phyloP scores from a whole-genome alignment of 1,140 invertebrate genomes.

The Lepidotrigona ventralis region DNA sequence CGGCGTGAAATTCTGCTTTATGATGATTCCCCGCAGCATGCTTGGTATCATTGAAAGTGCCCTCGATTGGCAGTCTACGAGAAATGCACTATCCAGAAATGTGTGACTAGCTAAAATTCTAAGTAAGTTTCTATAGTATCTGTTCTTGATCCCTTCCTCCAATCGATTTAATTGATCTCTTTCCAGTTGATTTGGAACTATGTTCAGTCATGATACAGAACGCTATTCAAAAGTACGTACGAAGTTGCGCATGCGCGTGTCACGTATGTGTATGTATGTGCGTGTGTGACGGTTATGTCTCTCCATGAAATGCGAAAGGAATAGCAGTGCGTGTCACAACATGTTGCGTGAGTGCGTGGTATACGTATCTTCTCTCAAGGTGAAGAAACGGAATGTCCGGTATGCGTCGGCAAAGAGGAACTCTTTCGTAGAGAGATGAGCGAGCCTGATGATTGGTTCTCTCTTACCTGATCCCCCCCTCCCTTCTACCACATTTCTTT shows the following conservation, averaged over 20 bases:
- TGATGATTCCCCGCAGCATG: conserved; percentile 6
- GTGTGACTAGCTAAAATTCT: not conserved
- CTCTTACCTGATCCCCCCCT: conserved; percentile 27
- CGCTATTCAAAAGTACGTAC: not conserved
- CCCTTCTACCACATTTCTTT: conserved; percentile 19
- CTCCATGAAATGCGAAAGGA: conserved; percentile 18
- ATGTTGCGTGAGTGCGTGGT: conserved; percentile 34
- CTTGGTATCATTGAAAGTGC: conserved; percentile 13
- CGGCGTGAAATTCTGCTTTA: conserved; percentile 16
- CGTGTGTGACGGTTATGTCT: not conserved
- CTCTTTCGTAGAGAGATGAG: conserved; percentile 53
- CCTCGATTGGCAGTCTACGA: not conserved
- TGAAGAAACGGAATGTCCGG: conserved; percentile 67
- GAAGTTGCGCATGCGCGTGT: too few species aligned
- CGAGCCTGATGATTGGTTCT: conserved; percentile 57
- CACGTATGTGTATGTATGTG: not conserved
- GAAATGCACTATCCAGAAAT: not conserved
- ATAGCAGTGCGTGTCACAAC: conserved; percentile 21
- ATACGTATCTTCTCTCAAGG: conserved; percentile 63
- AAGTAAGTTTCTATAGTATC: not conserved
- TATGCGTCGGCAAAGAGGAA: conserved; percentile 62
- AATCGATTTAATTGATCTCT: not conserved
- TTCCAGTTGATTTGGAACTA: not conserved
- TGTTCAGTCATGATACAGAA: not conserved
- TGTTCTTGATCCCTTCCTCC: not conserved